These are phyloP conservation scores for Palythoa grandis DNA, from an alignment of 92 coral and sea anemone genomes.

Conservation along the genomic window DNA sequence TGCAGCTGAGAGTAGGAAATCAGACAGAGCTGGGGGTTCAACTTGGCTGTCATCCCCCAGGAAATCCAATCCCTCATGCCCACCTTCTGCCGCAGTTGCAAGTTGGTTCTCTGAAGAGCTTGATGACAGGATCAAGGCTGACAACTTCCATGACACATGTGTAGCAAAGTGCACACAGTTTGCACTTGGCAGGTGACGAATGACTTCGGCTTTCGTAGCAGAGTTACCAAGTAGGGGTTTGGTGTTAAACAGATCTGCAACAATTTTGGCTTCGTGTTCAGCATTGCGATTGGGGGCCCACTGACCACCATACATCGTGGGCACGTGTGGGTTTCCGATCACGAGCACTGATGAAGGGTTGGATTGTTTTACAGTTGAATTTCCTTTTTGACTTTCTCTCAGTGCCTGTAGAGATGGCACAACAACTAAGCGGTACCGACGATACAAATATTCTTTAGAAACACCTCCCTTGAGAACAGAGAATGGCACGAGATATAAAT, in stretches of 20 bases:
- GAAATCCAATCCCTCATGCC: slow-evolving; percentile 73
- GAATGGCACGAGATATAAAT: slow-evolving; percentile 94
- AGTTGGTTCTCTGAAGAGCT: slow-evolving; percentile 64
- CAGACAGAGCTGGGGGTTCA: slow-evolving; percentile 86
- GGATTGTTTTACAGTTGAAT: slow-evolving; percentile 45
- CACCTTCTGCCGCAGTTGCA: slow-evolving; percentile 55
- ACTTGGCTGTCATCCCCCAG: slow-evolving; percentile 76
- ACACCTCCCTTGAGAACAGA: slow-evolving; percentile 88
- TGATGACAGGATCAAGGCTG: slow-evolving; percentile 91
- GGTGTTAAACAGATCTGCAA: slow-evolving; percentile 87
- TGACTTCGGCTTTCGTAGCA: slow-evolving; percentile 82
- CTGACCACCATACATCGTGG: slow-evolving; percentile 84
- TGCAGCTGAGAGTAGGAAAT: slow-evolving; percentile 95
- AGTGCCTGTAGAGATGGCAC: slow-evolving; percentile 91
- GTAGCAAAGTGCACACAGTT: slow-evolving; percentile 98
- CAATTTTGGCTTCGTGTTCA: slow-evolving; percentile 97
- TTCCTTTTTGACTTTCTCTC: slow-evolving; percentile 51
- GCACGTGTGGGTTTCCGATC: slow-evolving; percentile 94
- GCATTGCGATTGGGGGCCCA: slow-evolving; percentile 94
- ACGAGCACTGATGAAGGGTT: slow-evolving; percentile 79
- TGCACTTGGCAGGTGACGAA: slow-evolving; percentile 72
- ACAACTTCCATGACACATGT: slow-evolving; percentile 97
- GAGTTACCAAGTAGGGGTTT: slow-evolving; percentile 85
- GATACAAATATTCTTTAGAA: slow-evolving; percentile 88
- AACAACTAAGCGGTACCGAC: slow-evolving; percentile 79